Evolutionary conservation across 2,888 invertebrate species (phyloP).

Genomic region (Phengaris alcon): DNA sequence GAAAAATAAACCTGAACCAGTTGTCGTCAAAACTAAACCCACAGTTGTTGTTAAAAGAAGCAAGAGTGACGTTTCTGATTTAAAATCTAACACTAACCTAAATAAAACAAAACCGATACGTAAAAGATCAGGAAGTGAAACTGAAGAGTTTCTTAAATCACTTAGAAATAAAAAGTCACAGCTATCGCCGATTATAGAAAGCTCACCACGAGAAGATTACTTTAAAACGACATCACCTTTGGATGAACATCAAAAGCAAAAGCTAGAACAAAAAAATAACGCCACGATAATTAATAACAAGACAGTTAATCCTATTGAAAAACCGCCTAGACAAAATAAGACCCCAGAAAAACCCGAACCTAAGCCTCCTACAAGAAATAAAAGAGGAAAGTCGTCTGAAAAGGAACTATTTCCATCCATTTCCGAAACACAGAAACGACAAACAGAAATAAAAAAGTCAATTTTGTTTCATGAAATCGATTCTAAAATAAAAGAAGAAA

Average conservation of each 20-base stretch:
- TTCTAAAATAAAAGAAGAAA: conserved; percentile 39
- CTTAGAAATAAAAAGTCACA: conserved; percentile 82
- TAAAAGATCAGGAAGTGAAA: conserved; percentile 81
- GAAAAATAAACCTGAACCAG: conserved; percentile 69
- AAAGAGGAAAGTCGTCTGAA: conserved; percentile 63
- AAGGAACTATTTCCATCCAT: conserved; percentile 62
- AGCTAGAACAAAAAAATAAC: conserved; percentile 56
- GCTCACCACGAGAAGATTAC: conserved; percentile 85
- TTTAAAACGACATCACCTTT: conserved; percentile 75
- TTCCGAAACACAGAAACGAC: conserved; percentile 66
- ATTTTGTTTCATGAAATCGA: conserved; percentile 66
- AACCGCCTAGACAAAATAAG: conserved; percentile 68
- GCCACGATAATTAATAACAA: conserved; percentile 50
- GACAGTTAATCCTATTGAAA: conserved; percentile 73
- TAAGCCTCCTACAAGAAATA: conserved; percentile 62
- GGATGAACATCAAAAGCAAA: conserved; percentile 63
- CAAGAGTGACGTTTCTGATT: conserved; percentile 83
- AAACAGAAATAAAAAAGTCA: conserved; percentile 62
- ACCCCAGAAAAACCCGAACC: conserved; percentile 65
- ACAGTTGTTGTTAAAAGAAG: conserved; percentile 75
- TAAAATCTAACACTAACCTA: conserved; percentile 74
- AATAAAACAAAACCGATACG: conserved; percentile 71
- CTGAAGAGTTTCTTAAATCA: conserved; percentile 78
- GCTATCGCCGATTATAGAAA: conserved; percentile 89
- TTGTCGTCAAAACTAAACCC: conserved; percentile 70